phyloP scores from a whole-genome alignment of 2,797 vertebrate species.

The Platalea minor region DNA sequence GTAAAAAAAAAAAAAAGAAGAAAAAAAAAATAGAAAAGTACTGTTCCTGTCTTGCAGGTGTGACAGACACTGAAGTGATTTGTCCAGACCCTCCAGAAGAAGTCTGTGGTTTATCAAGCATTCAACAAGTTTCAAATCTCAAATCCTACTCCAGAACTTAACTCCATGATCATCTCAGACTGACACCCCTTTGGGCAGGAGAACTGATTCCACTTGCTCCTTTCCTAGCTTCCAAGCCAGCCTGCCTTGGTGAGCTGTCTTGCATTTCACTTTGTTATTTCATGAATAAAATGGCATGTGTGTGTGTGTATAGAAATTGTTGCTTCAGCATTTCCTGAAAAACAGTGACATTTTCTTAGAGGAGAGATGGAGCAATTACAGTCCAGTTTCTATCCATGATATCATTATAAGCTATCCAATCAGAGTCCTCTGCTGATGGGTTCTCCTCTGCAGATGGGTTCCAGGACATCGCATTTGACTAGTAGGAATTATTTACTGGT shows the following conservation, averaged over 20 bases:
- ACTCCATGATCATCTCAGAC: neutral
- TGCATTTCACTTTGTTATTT: neutral
- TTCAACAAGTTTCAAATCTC: neutral
- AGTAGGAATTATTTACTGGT: neutral
- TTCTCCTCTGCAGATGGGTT: neutral
- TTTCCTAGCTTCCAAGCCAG: neutral
- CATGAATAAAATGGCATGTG: neutral
- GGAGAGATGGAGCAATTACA: neutral
- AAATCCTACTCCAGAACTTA: neutral
- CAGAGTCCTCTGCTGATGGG: neutral
- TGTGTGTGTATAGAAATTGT: neutral
- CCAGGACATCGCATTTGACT: neutral
- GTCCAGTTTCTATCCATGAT: neutral
- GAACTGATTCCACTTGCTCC: neutral
- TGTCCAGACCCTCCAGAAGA: neutral
- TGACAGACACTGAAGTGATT: neutral
- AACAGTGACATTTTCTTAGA: neutral
- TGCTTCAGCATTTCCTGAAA: neutral
- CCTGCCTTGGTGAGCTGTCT: neutral
- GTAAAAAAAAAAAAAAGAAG: neutral
- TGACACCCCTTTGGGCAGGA: neutral
- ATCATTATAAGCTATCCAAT: neutral
- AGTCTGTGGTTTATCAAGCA: neutral
- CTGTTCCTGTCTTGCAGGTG: neutral
- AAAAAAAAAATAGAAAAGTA: no score